Percentiles rank a stretch among this genome's conserved stretches.
phyloP scores from a whole-genome alignment of 2,113 vertebrate species.

The Chaetops frenatus region DNA sequence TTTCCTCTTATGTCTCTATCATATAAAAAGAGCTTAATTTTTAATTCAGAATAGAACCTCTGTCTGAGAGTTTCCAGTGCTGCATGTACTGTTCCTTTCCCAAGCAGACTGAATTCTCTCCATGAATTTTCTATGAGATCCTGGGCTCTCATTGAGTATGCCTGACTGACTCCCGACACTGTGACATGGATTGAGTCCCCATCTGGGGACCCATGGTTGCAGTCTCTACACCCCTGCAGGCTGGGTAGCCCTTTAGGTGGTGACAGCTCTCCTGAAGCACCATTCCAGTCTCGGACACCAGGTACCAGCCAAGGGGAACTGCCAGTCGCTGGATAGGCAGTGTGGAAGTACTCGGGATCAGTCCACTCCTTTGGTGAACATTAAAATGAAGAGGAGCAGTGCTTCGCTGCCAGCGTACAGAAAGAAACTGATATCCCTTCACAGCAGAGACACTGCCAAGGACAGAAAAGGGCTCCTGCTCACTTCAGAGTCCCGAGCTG shows the following conservation, averaged over 20 bases:
- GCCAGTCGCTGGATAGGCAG: background rate
- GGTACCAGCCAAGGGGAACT: background rate
- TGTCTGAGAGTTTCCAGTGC: background rate
- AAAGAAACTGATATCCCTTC: background rate
- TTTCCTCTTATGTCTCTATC: background rate
- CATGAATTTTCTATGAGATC: background rate
- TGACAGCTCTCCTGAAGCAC: background rate
- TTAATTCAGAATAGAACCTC: background rate
- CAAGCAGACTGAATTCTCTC: background rate
- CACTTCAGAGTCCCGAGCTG: background rate
- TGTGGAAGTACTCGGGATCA: background rate
- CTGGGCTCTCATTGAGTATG: background rate
- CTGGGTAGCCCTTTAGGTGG: background rate
- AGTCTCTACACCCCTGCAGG: accelerated
- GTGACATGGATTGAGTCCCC: background rate
- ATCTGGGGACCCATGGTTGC: too few species aligned
- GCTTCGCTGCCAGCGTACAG: background rate
- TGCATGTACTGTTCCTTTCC: background rate
- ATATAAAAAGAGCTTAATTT: background rate
- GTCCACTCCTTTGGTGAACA: background rate
- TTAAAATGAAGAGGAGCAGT: accelerated
- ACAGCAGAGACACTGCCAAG: background rate
- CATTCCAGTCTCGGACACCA: background rate
- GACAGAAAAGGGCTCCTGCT: background rate
- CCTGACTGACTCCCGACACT: background rate